Base-by-base conservation (phyloP, 2,888 invertebrate genomes). In the Drosophila picticornis region DNA sequence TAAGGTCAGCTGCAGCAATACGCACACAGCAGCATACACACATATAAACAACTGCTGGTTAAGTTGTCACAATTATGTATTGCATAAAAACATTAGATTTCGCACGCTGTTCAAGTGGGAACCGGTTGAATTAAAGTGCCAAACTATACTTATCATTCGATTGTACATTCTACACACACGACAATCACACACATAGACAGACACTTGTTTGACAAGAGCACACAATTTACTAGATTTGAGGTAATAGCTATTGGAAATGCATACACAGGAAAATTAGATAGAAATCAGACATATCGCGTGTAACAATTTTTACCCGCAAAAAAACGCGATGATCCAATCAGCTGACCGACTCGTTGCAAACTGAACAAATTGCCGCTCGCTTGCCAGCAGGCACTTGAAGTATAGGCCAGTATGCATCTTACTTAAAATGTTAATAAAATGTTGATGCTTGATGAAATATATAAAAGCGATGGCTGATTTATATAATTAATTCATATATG, bases 301-400 rank as follows among this genome's bases (percentile, higher is more conserved):
- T 31, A 32, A 13, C 19, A 59, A 50, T 25, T 43, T 25, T 59
- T 68, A 77, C 80, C 80, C 66, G 63, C 66, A 65, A 32, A 36
- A 32, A 38, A 31, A 31, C 38, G 68, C 1, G 55, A 50, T 7
- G 60, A 77, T 38, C 77, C 65, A 56, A 79, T 73, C 77, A 81
- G 78, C 78, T 79, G 81, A 79, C 73, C 73, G 68, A 81, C n/a
- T 81, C 73, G 73, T 60, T 63, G 36, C 32, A 53, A 65, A 81
- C 81, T 79, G 63, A 77, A 43, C 22, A 55, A 50, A 31, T 27
- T 5, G 36, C 11, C 19, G 36, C 51, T 50, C 3, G 61, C 19
- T 43, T 63, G 25, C 25, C 16, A 11, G 31, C n/a, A 7, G 40
- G 52, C 38, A 29, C 13, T 25, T 11, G n/a, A 38, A 22, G 7